Base-by-base conservation (phyloP, 1,140 invertebrate genomes). In the Brachionus sp. region DNA sequence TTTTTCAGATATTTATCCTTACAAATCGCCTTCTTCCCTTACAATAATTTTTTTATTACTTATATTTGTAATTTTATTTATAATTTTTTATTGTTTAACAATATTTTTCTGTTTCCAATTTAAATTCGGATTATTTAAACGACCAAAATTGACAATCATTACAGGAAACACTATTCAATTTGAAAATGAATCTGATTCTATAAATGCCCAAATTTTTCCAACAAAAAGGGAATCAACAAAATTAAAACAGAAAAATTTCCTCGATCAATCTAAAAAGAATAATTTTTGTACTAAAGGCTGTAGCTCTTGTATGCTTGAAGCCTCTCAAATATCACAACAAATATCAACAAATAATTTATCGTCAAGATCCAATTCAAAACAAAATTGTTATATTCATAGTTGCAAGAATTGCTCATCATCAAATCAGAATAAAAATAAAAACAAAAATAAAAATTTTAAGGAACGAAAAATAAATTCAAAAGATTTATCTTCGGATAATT, bases 91-190 rank as follows among this genome's bases (percentile, higher is more conserved):
- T 80, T 80, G 46, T 44, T 80, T 66, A 10, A 4, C 25, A 10
- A 66, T 80, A 44, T n/a, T 80, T 66, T 23, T 80, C 12, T 80
- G 77, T 66, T 80, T 35, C 29, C 35, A 50, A 33, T 80, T 80
- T 66, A 80, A 66, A 37, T 80, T 46, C 37, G 77, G 77, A 25
- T 25, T 80, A 12, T 80, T 80, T 33, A 80, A 66, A 44, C 35
- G 57, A 29, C 77, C 46, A 10, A 80, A 80, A 39, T 37, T 80
- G 12, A 44, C 29, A 16, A 23, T 80, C 12, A 80, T 80, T 16
- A 80, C 19, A 13, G 70, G 46, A 75, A 12, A 23, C 2, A 73
- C n/a, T 44, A 5, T 16, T 23, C 39, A 33, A 73, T 29, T 16
- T 66, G 33, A 66, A 12, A 9, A 75, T 46, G 70, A 29, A 75